These are phyloP conservation scores for Anguilla megastoma DNA, from an alignment of 2,797 vertebrate species.

Conservation along the genomic window DNA sequence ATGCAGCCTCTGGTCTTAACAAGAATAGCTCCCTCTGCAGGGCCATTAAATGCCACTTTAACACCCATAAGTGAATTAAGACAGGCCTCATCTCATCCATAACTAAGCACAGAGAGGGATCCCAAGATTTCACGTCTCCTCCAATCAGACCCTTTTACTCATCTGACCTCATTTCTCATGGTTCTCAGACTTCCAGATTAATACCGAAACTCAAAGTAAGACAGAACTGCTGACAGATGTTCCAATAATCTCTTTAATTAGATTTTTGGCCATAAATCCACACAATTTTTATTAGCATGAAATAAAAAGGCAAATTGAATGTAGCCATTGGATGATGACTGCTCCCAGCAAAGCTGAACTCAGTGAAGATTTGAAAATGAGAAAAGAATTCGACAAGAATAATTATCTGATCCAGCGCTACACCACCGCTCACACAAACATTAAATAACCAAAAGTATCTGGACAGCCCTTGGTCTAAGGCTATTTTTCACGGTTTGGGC, in stretches of 20 bases:
- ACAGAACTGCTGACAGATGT: conserved; percentile 29
- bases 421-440: not conserved
- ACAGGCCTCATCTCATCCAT: not conserved
- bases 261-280: conserved; percentile 19
- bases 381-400: not conserved
- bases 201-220: not conserved
- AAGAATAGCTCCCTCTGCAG: not conserved
- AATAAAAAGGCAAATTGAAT: not conserved
- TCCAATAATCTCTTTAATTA: conserved; percentile 29
- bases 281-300: not conserved
- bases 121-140: not conserved
- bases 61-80: not conserved
- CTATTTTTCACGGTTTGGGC: too few species aligned
- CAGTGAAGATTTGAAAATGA: not conserved
- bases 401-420: not conserved
- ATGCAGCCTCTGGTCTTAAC: not conserved
- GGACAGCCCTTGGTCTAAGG: too few species aligned
- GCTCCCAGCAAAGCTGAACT: conserved; percentile 2
- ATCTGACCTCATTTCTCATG: not conserved
- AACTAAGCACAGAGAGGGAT: not conserved
- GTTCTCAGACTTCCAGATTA: not conserved
- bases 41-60: not conserved
- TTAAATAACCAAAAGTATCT: too few species aligned
- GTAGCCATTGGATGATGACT: not conserved
- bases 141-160: not conserved